These are phyloP conservation scores for Clarias laeviceps DNA, from an alignment of 2,797 vertebrate genomes.

Conservation along the genomic window DNA sequence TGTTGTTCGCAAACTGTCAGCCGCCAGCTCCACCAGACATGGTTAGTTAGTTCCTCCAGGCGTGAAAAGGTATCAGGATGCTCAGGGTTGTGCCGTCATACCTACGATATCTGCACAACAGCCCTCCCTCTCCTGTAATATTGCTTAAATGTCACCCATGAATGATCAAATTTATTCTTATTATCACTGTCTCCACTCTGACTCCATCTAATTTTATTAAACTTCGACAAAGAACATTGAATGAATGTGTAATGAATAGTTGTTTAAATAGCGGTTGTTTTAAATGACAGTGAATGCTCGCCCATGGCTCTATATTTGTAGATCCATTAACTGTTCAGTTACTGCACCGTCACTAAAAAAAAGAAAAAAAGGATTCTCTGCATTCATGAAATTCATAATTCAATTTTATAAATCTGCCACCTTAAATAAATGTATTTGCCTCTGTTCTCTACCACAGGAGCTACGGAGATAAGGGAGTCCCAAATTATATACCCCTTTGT, in stretches of 20 bases:
- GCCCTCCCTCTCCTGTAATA: too few relatives aligned
- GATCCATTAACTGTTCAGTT: constrained; percentile 87
- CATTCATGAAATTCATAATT: constrained; percentile 83
- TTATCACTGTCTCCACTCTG: neutral
- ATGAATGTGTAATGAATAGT: neutral
- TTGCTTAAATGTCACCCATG: neutral
- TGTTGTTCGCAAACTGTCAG: too few relatives aligned
- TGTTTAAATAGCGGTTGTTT: neutral
- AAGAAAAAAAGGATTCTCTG: constrained; percentile 58
- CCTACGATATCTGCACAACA: neutral
- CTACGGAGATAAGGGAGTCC: constrained; percentile 77
- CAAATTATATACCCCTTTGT: constrained; percentile 69
- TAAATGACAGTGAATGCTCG: constrained; percentile 49
- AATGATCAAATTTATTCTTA: neutral
- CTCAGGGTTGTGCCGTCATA: neutral
- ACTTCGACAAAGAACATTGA: constrained; percentile 16
- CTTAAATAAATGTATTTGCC: constrained; percentile 79
- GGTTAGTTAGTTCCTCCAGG: too few relatives aligned
- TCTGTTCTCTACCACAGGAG: constrained; percentile 72
- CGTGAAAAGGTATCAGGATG: too few relatives aligned
- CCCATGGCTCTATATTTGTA: constrained; percentile 51
- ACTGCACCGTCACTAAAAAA: constrained; percentile 77
- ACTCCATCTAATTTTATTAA: neutral
- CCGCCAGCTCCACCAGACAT: too few relatives aligned
- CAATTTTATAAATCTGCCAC: constrained; percentile 82